A percentile compares a stretch with the other conserved stretches of the same genome.
These are phyloP conservation scores for Griposia aprilina DNA, from an alignment of 2,888 invertebrate genomes.

Conservation along the genomic window DNA sequence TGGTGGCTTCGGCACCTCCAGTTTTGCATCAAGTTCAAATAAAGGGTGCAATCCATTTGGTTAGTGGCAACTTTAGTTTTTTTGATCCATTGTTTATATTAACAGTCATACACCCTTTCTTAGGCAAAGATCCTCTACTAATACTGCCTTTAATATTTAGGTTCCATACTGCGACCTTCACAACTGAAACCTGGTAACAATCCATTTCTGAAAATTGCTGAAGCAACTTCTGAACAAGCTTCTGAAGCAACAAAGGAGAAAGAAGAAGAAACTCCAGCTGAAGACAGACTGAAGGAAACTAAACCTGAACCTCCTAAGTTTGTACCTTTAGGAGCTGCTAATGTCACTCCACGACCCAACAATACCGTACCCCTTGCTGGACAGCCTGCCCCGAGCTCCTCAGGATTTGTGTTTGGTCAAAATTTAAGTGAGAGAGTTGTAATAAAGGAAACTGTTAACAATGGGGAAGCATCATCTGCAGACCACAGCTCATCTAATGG, in stretches of 20 bases:
- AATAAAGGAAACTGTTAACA: constrained; percentile 90
- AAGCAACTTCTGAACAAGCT: constrained; percentile 64
- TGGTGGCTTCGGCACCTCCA: constrained; percentile 84
- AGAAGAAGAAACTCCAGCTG: constrained; percentile 67
- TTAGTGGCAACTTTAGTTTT: constrained; percentile 62
- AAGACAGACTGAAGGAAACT: constrained; percentile 78
- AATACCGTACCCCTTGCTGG: constrained; percentile 89
- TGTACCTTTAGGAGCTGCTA: constrained; percentile 85
- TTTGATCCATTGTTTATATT: not conserved
- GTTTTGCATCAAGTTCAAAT: constrained; percentile 82
- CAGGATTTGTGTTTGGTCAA: constrained; percentile 97
- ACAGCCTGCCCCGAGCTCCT: constrained; percentile 80
- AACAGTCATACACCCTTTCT: not conserved
- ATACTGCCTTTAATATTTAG: constrained; percentile 67
- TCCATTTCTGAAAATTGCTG: constrained; percentile 82
- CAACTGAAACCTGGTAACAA: constrained; percentile 84
- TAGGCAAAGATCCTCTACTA: not conserved
- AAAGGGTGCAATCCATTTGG: constrained; percentile 85
- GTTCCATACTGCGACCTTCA: constrained; percentile 85
- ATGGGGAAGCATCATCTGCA: constrained; percentile 82
- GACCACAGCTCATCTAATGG: constrained; percentile 90
- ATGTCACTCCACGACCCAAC: constrained; percentile 78
- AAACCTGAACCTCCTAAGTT: constrained; percentile 84
- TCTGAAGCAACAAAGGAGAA: constrained; percentile 74
- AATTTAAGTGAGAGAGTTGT: constrained; percentile 96